phyloP scores from a whole-genome alignment of 2,797 vertebrate species.

The Silurus aristotelis region DNA sequence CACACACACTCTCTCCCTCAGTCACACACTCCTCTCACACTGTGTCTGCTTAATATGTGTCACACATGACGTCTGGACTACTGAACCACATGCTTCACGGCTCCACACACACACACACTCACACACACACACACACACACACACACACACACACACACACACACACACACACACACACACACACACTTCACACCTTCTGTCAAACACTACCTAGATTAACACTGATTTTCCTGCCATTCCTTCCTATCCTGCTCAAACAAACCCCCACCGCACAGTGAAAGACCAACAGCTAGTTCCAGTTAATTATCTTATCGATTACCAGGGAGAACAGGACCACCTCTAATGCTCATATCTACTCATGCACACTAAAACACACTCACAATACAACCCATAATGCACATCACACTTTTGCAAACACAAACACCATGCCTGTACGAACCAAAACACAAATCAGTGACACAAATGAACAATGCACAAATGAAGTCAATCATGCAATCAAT shows the following conservation, averaged over 20 bases:
- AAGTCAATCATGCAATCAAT: conserved; percentile 53
- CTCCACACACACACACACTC: conserved; percentile 14
- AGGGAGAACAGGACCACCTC: neutral
- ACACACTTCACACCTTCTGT: conserved; percentile 13
- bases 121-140: conserved; percentile 13
- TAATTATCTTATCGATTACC: conserved; percentile 23
- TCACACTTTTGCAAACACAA: conserved; percentile 7
- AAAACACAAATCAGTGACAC: conserved; percentile 40
- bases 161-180: conserved; percentile 8
- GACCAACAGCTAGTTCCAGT: neutral
- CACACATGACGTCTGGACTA: conserved; percentile 40
- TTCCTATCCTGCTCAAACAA: neutral
- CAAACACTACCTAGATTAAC: neutral
- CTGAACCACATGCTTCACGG: conserved; percentile 19
- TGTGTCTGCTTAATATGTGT: conserved; percentile 27
- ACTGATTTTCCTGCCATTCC: neutral
- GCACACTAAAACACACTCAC: conserved; percentile 43
- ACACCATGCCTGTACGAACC: conserved; percentile 22
- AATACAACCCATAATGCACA: conserved; percentile 52
- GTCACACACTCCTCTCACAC: conserved; percentile 27
- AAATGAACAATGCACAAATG: conserved; percentile 54
- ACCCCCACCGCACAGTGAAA: conserved; percentile 2
- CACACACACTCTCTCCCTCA: conserved; percentile 60
- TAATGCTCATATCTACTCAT: conserved; percentile 30
- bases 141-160: conserved; percentile 4